Conservation (phyloP, 2,113 vertebrate species). For the Myrmophylax atrothorax region DNA sequence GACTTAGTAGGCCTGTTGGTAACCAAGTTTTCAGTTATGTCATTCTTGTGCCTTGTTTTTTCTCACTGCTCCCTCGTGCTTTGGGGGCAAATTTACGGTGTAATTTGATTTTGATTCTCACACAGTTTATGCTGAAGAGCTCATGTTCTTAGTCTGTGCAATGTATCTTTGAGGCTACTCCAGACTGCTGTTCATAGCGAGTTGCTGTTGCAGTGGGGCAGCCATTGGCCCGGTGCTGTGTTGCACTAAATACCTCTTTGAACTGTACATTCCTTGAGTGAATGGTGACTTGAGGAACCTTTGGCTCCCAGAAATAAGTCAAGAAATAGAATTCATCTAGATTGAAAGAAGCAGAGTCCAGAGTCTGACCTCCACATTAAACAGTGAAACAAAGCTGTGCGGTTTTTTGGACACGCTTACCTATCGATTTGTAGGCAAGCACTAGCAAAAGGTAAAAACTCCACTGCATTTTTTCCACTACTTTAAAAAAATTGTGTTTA, state of each 20-base stretch:
- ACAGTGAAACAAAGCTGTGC: background rate
- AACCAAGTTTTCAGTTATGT: background rate
- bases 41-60: background rate
- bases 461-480: background rate
- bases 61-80: background rate
- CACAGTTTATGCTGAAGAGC: background rate
- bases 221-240: background rate
- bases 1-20: background rate
- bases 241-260: background rate
- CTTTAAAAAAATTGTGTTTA: background rate
- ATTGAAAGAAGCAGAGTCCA: background rate
- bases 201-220: background rate
- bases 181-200: background rate
- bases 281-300: background rate
- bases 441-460: background rate
- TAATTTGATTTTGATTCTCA: background rate
- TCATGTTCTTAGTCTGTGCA: background rate
- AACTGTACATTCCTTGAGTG: background rate
- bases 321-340: background rate
- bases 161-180: background rate
- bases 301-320: background rate
- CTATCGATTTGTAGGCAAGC: background rate
- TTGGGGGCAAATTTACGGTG: background rate
- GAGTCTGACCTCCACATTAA: background rate
- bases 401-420: fast-evolving